These are phyloP conservation scores for Corydoras sp. DNA, from an alignment of 2,113 vertebrate species.

Conservation along the genomic window DNA sequence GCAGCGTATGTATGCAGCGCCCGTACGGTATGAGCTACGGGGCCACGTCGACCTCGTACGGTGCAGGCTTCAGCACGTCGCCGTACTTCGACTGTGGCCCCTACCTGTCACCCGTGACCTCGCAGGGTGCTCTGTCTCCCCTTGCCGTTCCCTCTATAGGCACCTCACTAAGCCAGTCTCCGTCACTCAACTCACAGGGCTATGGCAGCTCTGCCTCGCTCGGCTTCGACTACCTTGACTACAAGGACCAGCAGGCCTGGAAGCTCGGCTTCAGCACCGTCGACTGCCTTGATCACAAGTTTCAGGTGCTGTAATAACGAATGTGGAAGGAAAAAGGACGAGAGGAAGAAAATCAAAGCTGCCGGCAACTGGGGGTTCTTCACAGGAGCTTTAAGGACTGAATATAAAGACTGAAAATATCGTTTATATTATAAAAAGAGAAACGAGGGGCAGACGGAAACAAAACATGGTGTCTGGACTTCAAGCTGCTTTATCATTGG, in stretches of 20 bases:
- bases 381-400: not conserved
- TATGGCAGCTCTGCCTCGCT: slow-evolving; percentile 67
- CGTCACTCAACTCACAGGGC: slow-evolving; percentile 72
- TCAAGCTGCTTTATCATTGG: slow-evolving; percentile 17
- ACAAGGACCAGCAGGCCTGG: slow-evolving; percentile 80
- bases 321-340: not conserved
- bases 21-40: slow-evolving; percentile 74
- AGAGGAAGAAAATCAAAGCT: not conserved
- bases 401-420: not conserved
- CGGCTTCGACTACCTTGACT: slow-evolving; percentile 80
- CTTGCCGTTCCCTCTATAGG: slow-evolving; percentile 72
- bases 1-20: slow-evolving; percentile 69
- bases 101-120: slow-evolving; percentile 80
- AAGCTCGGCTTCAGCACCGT: slow-evolving; percentile 78
- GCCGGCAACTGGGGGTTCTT: not conserved
- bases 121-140: slow-evolving; percentile 73
- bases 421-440: not conserved
- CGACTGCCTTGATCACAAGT: slow-evolving; percentile 84
- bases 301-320: slow-evolving; percentile 75
- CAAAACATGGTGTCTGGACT: slow-evolving; percentile 1
- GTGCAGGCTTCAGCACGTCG: slow-evolving; percentile 71
- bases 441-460: not conserved
- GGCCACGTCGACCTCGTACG: slow-evolving; percentile 63
- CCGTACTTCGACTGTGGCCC: slow-evolving; percentile 79
- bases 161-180: slow-evolving; percentile 73